These are phyloP conservation scores for Achlya flavicornis DNA, from an alignment of 2,888 invertebrate genomes.

Conservation along the genomic window DNA sequence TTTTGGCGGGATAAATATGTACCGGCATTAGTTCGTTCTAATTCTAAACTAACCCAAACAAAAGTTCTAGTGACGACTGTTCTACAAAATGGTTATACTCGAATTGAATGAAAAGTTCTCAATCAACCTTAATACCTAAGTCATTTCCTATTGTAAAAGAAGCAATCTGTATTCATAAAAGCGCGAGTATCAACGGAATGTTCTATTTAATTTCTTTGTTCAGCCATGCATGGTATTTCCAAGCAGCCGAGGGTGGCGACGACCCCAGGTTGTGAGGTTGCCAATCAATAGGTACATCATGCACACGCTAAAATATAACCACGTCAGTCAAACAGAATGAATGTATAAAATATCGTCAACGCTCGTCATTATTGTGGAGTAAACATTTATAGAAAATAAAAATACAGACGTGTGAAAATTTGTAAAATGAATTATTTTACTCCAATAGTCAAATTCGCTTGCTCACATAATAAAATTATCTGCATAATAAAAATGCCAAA, in stretches of 20 bases:
- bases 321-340: conserved; percentile 4
- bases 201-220: conserved; percentile 52
- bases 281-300: conserved; percentile 68
- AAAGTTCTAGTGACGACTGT: too few relatives aligned
- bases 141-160: conserved; percentile 19
- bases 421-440: too few relatives aligned
- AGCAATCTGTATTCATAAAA: conserved; percentile 28
- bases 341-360: too few relatives aligned
- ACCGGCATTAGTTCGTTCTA: too few relatives aligned
- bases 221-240: conserved; percentile 56
- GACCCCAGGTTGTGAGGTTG: conserved; percentile 51
- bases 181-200: conserved; percentile 23
- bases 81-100: too few relatives aligned
- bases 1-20: too few relatives aligned
- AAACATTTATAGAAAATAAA: not conserved
- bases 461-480: not conserved
- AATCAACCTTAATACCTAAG: not conserved
- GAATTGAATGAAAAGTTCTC: not conserved
- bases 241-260: conserved; percentile 47
- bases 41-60: too few relatives aligned
- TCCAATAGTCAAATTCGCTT: not conserved
- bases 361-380: too few relatives aligned
- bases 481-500: not conserved
- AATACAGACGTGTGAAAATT: not conserved
- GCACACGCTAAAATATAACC: conserved; percentile 28